Evolutionary conservation across 2,888 invertebrate genomes (phyloP).

Genomic region (Spodoptera exigua): DNA sequence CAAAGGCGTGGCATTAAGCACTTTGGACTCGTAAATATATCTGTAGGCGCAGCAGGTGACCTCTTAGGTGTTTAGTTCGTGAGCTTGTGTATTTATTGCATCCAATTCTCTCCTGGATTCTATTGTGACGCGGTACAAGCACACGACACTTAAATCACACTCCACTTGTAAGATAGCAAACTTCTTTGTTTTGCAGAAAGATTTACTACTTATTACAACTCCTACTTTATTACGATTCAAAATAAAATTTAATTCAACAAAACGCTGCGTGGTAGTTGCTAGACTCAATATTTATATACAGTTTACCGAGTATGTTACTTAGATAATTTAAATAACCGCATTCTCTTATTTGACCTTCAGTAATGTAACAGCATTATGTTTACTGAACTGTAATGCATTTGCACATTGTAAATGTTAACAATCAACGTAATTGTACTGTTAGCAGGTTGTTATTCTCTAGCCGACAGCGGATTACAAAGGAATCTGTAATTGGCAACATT

Average conservation of each 20-base stretch:
- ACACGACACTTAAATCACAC: slow-evolving; percentile 64
- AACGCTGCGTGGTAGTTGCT: slow-evolving; percentile 34
- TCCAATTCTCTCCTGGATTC: slow-evolving; percentile 59
- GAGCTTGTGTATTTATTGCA: slow-evolving; percentile 80
- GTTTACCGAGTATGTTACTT: slow-evolving; percentile 38
- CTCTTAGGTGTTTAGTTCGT: slow-evolving; percentile 83
- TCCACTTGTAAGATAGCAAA: slow-evolving; percentile 50
- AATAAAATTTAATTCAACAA: slow-evolving; percentile 30
- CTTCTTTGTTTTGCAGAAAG: slow-evolving; percentile 43
- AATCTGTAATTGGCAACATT: slow-evolving; percentile 71
- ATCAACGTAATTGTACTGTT: slow-evolving; percentile 49
- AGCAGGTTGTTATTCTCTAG: slow-evolving; percentile 47
- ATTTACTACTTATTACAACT: slow-evolving; percentile 49
- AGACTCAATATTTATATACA: slow-evolving; percentile 37
- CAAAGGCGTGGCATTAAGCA: slow-evolving; percentile 81
- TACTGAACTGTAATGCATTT: slow-evolving; percentile 42
- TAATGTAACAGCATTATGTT: slow-evolving; percentile 34
- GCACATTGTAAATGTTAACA: slow-evolving; percentile 54
- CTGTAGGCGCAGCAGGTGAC: slow-evolving; percentile 85
- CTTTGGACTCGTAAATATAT: slow-evolving; percentile 79
- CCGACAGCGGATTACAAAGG: slow-evolving; percentile 61
- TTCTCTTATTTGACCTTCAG: slow-evolving; percentile 58
- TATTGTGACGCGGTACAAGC: slow-evolving; percentile 61
- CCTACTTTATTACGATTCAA: slow-evolving; percentile 23
- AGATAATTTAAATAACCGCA: slow-evolving; percentile 57